Conservation (phyloP, 2,888 invertebrate species). For the Caenorhabditis sp. region DNA sequence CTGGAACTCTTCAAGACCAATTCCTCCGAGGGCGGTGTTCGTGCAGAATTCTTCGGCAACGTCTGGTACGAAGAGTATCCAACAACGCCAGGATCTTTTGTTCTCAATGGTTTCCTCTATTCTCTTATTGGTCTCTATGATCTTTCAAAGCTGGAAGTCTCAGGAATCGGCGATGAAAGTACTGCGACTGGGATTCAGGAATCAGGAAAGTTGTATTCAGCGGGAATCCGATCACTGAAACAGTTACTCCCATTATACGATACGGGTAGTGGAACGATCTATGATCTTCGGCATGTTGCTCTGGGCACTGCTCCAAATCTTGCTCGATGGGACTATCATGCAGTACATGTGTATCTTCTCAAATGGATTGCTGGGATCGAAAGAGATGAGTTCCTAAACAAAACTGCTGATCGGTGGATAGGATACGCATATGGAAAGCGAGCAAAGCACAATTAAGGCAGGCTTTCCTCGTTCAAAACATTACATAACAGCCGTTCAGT, state of each 20-base stretch:
- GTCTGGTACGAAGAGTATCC: conserved; percentile 99
- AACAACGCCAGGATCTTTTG: conserved; percentile 94
- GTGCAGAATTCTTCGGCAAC: conserved; percentile 87
- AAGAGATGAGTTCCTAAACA: conserved; percentile 86
- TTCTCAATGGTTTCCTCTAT: conserved; percentile 98
- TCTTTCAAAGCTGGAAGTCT: conserved; percentile 84
- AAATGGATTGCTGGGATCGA: conserved; percentile 91
- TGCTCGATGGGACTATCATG: conserved; percentile 97
- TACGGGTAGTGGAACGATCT: conserved; percentile 95
- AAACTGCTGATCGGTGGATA: conserved; percentile 80
- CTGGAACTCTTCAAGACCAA: conserved; percentile 88
- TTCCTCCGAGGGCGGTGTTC: conserved; percentile 88
- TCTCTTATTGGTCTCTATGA: conserved; percentile 96
- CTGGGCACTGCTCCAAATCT: conserved; percentile 90
- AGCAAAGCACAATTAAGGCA: conserved; percentile 77
- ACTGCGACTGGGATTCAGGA: conserved; percentile 5
- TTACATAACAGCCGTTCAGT: not conserved
- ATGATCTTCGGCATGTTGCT: conserved; percentile 95
- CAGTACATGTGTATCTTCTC: conserved; percentile 95
- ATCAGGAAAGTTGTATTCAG: conserved; percentile 68
- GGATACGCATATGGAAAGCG: conserved; percentile 79
- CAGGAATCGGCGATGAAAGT: not conserved
- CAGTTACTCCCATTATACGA: conserved; percentile 93
- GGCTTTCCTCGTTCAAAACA: not conserved
- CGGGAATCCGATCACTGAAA: conserved; percentile 89